A percentile compares a stretch with the other conserved stretches of the same genome.
phyloP scores from a whole-genome alignment of 2,113 vertebrate species.

The Pleuronectes platessa region DNA sequence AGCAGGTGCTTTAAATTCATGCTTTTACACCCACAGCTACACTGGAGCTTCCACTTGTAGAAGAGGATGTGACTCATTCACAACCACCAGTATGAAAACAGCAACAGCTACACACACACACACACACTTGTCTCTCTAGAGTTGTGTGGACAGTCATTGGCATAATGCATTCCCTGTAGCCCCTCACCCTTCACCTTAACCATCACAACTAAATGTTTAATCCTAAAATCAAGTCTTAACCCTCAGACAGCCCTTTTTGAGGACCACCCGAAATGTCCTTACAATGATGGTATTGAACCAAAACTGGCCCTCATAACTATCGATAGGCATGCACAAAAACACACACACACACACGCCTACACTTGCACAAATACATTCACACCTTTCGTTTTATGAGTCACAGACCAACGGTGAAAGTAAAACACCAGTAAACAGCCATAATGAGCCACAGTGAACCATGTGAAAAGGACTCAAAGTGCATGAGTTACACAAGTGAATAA shows the following conservation, averaged over 20 bases:
- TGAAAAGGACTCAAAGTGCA: slow-evolving; percentile 24
- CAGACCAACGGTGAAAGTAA: slow-evolving; percentile 27
- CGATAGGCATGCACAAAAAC: no score
- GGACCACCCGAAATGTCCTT: no score
- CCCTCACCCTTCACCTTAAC: no score
- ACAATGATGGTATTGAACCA: no score
- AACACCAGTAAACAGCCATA: slow-evolving; percentile 1
- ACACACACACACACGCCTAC: not conserved
- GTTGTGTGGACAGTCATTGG: no score
- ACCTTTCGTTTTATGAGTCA: slow-evolving; percentile 55
- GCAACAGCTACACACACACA: not conserved
- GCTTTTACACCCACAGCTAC: slow-evolving; percentile 1
- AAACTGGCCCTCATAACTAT: no score
- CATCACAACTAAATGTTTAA: no score
- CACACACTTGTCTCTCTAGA: not conserved
- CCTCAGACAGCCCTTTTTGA: not conserved
- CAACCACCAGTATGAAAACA: not conserved
- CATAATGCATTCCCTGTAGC: no score
- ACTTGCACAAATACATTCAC: slow-evolving; percentile 1
- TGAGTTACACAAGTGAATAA: not conserved
- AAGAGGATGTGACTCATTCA: slow-evolving; percentile 58
- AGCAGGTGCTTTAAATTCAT: not conserved
- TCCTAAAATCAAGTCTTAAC: no score
- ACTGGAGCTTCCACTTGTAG: slow-evolving; percentile 20
- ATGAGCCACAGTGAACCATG: not conserved